phyloP scores from a whole-genome alignment of 1,140 invertebrate species.

The Papilio glaucus region DNA sequence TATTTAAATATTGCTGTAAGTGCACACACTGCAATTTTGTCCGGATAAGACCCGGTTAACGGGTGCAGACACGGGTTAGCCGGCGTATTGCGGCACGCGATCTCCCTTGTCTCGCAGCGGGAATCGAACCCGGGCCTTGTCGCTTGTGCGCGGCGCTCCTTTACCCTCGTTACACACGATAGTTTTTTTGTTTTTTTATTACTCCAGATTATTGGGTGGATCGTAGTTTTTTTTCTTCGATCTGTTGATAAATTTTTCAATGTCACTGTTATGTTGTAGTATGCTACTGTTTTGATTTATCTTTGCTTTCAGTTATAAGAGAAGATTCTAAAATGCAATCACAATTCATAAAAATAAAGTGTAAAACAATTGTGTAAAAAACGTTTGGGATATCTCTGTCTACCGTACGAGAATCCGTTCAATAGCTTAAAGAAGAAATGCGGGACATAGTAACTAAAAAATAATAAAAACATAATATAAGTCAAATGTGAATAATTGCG shows the following conservation, averaged over 20 bases:
- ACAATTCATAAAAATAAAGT: neutral
- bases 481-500: no score
- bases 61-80: constrained; percentile 6
- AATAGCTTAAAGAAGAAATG: no score
- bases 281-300: neutral
- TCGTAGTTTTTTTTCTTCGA: no score
- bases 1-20: neutral
- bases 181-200: neutral
- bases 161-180: neutral
- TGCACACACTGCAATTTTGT: neutral
- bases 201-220: neutral
- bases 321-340: neutral
- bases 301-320: neutral
- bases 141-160: neutral
- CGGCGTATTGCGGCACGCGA: constrained; percentile 48
- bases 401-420: no score
- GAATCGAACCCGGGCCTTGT: constrained; percentile 33
- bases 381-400: no score
- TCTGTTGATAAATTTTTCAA: no score
- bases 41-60: neutral
- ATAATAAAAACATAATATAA: no score
- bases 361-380: no score
- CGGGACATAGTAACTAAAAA: no score
- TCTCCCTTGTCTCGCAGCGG: constrained; percentile 63
- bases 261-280: no score